Evolutionary conservation across 2,888 invertebrate species (phyloP), one percentile per base, ranked within the genome.

Genomic region (Sarcophaga variegata): DNA sequence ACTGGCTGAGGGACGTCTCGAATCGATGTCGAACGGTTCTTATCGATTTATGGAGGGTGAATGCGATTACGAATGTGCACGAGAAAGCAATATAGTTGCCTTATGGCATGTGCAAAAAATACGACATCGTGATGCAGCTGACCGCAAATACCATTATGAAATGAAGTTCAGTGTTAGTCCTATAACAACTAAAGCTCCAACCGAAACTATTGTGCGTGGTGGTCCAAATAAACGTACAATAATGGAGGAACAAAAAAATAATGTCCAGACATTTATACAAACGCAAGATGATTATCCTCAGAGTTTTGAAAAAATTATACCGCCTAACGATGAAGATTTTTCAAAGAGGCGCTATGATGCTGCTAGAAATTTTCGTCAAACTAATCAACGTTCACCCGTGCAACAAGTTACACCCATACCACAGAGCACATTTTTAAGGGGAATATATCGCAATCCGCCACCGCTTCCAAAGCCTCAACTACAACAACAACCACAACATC

Each of bases 41-140:
- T 95, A 94, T 89, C 93, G 94, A 63, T 96, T 96, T 89, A 92
- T 95, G 0, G 95, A 95, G 88, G 93, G 92, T 12, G 66, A 75
- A n/a, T 90, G 91, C 84, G 86, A 88, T 69, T 86, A 87, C 75
- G 84, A 63, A n/a, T 83, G 89, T 66, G 91, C 91, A 12, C 88
- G 90, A 5, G 92, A 93, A 71, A 92, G 92, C 90, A 92, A 93
- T 81, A 94, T 95, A 5, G 94, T 95, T 90, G 96, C 96, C 0
- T 91, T 95, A 81, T 96, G 96, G 96, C 95, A 95, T 0, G 96
- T 96, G 4, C 96, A 96, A 92, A 94, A 96, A 76, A 95, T 96
- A 76, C 93, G 96, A 64, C 96, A 96, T 91, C 94, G 95, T 81
- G 95, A 95, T 89, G 91, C 92, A 1, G 66, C 72, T 20, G 90